Percentiles rank a stretch among this genome's conserved stretches.
Conservation (phyloP, 2,797 vertebrate species). For the Gallinago solitaria region DNA sequence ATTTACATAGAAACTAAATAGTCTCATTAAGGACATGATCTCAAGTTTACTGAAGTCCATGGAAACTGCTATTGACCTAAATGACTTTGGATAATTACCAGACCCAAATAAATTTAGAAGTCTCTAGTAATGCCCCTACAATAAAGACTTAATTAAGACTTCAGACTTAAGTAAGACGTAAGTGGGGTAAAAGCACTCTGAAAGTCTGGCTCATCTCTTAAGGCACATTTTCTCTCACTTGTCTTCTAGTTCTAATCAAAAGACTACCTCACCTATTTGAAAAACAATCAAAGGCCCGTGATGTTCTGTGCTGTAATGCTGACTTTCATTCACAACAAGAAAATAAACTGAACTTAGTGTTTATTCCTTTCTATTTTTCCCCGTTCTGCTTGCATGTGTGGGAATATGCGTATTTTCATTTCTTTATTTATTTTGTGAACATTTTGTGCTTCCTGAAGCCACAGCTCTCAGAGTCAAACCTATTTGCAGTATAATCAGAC, state of each 20-base stretch:
- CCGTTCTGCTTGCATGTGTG: not conserved
- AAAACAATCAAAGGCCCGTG: not conserved
- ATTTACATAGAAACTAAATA: not conserved
- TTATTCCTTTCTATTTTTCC: not conserved
- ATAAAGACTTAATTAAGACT: not conserved
- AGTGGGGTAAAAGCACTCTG: not conserved
- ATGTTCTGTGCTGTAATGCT: not conserved
- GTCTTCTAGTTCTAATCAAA: not conserved
- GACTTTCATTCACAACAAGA: not conserved
- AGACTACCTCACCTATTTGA: not conserved
- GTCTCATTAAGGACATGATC: not conserved
- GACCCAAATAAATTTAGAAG: not conserved
- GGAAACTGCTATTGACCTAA: not conserved
- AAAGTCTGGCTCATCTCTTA: not conserved
- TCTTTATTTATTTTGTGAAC: conserved; percentile 4
- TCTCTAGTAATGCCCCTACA: not conserved
- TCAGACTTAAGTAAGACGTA: not conserved
- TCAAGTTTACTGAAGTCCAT: not conserved
- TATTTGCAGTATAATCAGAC: not conserved
- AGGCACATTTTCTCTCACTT: not conserved
- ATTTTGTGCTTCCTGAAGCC: not conserved
- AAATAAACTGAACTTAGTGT: conserved; percentile 9
- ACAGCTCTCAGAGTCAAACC: not conserved
- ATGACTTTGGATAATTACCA: not conserved
- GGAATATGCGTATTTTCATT: not conserved